phyloP scores from a whole-genome alignment of 2,888 invertebrate species.

The Ceratothoa steindachneri region DNA sequence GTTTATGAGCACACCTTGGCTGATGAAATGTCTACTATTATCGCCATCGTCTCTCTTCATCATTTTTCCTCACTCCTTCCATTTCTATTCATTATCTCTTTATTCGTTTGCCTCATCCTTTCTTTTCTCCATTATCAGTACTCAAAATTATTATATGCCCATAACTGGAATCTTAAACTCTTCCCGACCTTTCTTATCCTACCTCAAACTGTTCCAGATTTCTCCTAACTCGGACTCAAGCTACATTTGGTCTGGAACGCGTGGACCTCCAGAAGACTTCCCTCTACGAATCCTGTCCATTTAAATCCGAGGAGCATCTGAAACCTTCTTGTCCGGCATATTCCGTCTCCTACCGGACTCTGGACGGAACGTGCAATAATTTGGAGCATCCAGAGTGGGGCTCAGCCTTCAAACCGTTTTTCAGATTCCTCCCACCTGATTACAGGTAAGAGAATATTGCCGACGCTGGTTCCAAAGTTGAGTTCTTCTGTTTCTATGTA shows the following conservation, averaged over 20 bases:
- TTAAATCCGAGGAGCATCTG: constrained; percentile 54
- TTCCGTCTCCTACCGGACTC: constrained; percentile 48
- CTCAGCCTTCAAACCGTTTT: constrained; percentile 74
- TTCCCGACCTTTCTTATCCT: too few species aligned
- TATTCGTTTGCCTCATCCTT: too few species aligned
- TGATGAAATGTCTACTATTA: too few species aligned
- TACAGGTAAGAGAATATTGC: constrained; percentile 88
- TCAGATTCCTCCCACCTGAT: constrained; percentile 71
- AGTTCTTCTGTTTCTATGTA: not conserved
- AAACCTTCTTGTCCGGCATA: constrained; percentile 62
- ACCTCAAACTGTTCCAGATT: constrained; percentile 38
- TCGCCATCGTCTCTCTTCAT: too few species aligned
- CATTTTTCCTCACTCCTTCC: too few species aligned
- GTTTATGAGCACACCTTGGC: too few species aligned
- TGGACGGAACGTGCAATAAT: constrained; percentile 85
- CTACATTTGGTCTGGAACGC: constrained; percentile 43
- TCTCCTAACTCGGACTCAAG: constrained; percentile 41
- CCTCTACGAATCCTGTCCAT: constrained; percentile 41
- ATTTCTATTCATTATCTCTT: too few species aligned
- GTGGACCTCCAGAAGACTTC: constrained; percentile 42
- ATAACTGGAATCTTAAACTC: too few species aligned
- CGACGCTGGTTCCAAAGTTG: constrained; percentile 34
- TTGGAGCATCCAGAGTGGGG: constrained; percentile 71
- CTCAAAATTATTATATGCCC: too few species aligned
- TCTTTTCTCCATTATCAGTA: too few species aligned